Conservation (phyloP, 2,888 invertebrate genomes). For the Polia nebulosa region DNA sequence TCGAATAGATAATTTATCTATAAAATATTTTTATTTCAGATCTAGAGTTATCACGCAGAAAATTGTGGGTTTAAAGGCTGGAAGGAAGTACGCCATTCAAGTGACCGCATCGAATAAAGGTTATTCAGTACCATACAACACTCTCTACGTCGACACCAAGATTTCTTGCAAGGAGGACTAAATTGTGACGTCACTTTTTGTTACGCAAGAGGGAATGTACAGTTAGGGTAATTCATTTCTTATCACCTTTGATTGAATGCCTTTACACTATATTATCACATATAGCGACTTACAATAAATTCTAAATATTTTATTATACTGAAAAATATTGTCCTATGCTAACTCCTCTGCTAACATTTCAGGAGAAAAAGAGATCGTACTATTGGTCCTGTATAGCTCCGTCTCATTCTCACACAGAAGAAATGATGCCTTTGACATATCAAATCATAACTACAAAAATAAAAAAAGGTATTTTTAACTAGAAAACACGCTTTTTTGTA, state of each 20-base stretch:
- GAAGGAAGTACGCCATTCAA: conserved; percentile 85
- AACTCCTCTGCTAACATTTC: neutral
- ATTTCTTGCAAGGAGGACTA: conserved; percentile 79
- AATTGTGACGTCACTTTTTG: conserved; percentile 45
- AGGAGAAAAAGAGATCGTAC: too few relatives aligned
- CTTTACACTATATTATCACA: too few relatives aligned
- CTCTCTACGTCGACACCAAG: conserved; percentile 84
- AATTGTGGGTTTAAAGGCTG: conserved; percentile 80
- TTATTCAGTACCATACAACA: conserved; percentile 81
- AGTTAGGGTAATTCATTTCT: neutral
- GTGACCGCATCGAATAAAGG: conserved; percentile 83
- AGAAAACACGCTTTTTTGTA: too few relatives aligned
- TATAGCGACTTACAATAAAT: too few relatives aligned
- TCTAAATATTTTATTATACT: too few relatives aligned
- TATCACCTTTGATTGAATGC: neutral
- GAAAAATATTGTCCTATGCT: too few relatives aligned
- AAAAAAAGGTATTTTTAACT: too few relatives aligned
- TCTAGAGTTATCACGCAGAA: conserved; percentile 82
- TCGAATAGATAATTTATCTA: neutral
- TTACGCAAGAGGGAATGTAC: conserved; percentile 28
- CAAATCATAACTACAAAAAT: too few relatives aligned
- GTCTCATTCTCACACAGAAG: neutral
- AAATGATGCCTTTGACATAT: neutral
- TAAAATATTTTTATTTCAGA: conserved; percentile 70
- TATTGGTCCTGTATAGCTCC: neutral